These are phyloP conservation scores for Centropristis striata DNA, from an alignment of 2,113 vertebrate species.

Conservation along the genomic window DNA sequence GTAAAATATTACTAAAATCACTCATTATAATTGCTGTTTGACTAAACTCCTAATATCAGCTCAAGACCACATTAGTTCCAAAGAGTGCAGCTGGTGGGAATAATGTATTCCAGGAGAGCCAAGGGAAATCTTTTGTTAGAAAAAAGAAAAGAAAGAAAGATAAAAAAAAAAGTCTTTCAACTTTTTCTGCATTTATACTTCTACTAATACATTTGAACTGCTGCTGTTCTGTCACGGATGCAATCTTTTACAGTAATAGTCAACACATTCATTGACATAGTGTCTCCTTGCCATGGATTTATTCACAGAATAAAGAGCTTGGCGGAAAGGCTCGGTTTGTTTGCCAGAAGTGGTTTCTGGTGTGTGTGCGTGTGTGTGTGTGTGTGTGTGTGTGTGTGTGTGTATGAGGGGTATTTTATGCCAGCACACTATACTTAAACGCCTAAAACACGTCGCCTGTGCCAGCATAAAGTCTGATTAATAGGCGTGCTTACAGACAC, in stretches of 20 bases:
- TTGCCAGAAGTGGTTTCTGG: background rate
- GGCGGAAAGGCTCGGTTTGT: slow-evolving; percentile 35
- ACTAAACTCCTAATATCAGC: slow-evolving; percentile 47
- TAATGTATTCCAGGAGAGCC: slow-evolving; percentile 60
- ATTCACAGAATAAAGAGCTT: slow-evolving; percentile 46
- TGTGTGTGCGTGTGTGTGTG: slow-evolving; percentile 13
- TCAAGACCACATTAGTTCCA: slow-evolving; percentile 36
- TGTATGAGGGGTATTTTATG: too few relatives aligned
- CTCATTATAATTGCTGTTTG: slow-evolving; percentile 46
- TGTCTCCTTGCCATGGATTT: slow-evolving; percentile 67
- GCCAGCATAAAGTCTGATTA: too few relatives aligned
- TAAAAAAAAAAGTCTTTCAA: slow-evolving; percentile 14
- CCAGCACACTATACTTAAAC: too few relatives aligned
- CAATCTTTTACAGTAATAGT: slow-evolving; percentile 31
- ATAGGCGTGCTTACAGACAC: too few relatives aligned
- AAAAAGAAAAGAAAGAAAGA: background rate
- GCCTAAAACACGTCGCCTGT: too few relatives aligned
- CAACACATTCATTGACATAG: slow-evolving; percentile 57
- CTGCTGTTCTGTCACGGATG: slow-evolving; percentile 27
- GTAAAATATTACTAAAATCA: slow-evolving; percentile 50
- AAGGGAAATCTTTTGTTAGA: slow-evolving; percentile 46
- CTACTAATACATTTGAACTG: slow-evolving; percentile 19
- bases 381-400: background rate
- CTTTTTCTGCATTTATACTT: slow-evolving; percentile 43
- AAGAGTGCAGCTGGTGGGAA: slow-evolving; percentile 54